Conservation (phyloP, 1,140 invertebrate genomes). For the Drosophila nannoptera region DNA sequence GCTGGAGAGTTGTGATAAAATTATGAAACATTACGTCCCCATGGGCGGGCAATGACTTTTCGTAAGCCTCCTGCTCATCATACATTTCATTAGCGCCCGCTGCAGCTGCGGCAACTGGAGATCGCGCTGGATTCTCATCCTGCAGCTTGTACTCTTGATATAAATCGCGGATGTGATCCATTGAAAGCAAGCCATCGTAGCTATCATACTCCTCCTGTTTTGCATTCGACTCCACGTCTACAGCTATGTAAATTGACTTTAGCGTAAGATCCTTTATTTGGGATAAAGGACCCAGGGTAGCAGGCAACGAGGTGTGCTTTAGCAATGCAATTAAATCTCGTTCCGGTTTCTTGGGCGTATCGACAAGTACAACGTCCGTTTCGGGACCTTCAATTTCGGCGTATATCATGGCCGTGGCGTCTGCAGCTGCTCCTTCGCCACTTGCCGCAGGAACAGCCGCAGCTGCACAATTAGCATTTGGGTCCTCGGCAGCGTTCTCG, state of each 20-base stretch:
- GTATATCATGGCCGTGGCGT: slow-evolving; percentile 82
- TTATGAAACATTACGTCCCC: slow-evolving; percentile 90
- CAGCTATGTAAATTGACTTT: slow-evolving; percentile 81
- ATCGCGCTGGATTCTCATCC: slow-evolving; percentile 79
- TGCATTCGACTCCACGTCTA: slow-evolving; percentile 81
- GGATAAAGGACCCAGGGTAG: slow-evolving; percentile 53
- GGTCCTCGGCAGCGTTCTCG: slow-evolving; percentile 77
- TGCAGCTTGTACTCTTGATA: slow-evolving; percentile 83
- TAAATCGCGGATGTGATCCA: slow-evolving; percentile 83
- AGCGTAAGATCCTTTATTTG: slow-evolving; percentile 73
- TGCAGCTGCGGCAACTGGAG: slow-evolving; percentile 44
- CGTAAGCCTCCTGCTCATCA: slow-evolving; percentile 84
- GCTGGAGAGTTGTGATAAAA: slow-evolving; percentile 85
- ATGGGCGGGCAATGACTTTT: slow-evolving; percentile 87
- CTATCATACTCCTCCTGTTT: slow-evolving; percentile 59
- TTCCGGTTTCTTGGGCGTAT: slow-evolving; percentile 84
- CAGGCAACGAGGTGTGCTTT: slow-evolving; percentile 78
- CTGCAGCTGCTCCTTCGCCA: slow-evolving; percentile 81
- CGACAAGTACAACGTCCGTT: slow-evolving; percentile 84
- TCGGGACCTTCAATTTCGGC: slow-evolving; percentile 87
- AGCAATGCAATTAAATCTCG: slow-evolving; percentile 83
- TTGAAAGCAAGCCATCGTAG: slow-evolving; percentile 64
- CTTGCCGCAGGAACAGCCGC: slow-evolving; percentile 79
- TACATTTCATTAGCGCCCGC: slow-evolving; percentile 54
- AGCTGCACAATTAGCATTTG: slow-evolving; percentile 81